These are phyloP conservation scores for Campylomormyrus tamandua DNA, from an alignment of 2,113 vertebrate genomes.

Conservation along the genomic window DNA sequence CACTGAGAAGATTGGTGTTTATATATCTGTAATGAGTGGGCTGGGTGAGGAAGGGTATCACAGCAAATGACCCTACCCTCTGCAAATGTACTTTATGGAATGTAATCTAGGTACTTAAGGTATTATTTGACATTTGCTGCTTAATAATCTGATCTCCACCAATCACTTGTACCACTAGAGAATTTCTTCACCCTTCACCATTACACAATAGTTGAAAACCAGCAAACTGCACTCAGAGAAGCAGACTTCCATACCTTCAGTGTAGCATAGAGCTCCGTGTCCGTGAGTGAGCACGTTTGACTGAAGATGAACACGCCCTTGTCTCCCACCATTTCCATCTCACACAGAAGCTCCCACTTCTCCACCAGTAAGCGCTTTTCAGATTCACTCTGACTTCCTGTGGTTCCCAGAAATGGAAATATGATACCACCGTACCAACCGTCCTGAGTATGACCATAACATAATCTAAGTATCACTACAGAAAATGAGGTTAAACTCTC, in stretches of 20 bases:
- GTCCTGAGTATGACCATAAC: background rate
- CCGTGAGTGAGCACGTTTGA: conserved; percentile 72
- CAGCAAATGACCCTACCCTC: background rate
- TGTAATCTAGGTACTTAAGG: background rate
- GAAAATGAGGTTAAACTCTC: background rate
- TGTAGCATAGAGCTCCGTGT: conserved; percentile 68
- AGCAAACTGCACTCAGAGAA: background rate
- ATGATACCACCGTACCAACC: background rate
- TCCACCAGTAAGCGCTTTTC: conserved; percentile 59
- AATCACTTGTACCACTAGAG: background rate
- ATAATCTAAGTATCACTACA: background rate
- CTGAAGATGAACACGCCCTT: conserved; percentile 76
- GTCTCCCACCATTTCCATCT: conserved; percentile 72
- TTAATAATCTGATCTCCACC: background rate
- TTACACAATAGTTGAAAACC: background rate
- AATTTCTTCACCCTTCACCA: background rate
- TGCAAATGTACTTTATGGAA: background rate
- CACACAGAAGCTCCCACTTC: conserved; percentile 69
- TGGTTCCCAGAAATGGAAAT: background rate
- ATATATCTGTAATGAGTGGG: background rate
- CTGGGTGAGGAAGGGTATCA: background rate
- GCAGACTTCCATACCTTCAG: conserved; percentile 68
- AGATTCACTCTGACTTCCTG: conserved; percentile 51
- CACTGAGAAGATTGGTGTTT: background rate
- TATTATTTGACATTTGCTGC: background rate